phyloP scores from a whole-genome alignment of 2,888 invertebrate species.

The Argyresthia goedartella region DNA sequence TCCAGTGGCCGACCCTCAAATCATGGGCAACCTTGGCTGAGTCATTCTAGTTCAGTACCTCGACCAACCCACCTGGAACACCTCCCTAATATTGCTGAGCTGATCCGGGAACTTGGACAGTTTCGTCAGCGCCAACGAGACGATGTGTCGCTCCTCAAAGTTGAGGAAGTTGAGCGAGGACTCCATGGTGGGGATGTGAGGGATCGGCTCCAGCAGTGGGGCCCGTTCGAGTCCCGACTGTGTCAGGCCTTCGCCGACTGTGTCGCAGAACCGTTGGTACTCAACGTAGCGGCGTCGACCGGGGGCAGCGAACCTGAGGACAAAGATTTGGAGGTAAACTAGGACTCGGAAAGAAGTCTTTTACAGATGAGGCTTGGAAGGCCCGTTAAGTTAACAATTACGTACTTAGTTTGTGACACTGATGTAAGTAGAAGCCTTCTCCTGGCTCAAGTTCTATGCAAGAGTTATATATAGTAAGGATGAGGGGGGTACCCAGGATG shows the following conservation, averaged over 20 bases:
- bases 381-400: too few species aligned
- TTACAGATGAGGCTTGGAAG: not conserved
- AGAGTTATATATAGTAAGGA: too few species aligned
- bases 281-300: slow-evolving; percentile 71
- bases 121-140: slow-evolving; percentile 77
- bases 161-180: slow-evolving; percentile 76
- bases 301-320: slow-evolving; percentile 73
- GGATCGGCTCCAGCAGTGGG: slow-evolving; percentile 76
- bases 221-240: slow-evolving; percentile 75
- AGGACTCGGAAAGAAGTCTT: too few species aligned
- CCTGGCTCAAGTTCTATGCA: too few species aligned
- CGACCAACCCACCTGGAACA: slow-evolving; percentile 67
- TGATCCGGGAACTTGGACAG: slow-evolving; percentile 75
- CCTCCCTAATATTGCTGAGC: slow-evolving; percentile 76
- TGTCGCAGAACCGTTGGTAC: slow-evolving; percentile 77
- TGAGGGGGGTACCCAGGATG: not conserved
- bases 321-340: not conserved
- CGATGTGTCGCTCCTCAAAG: slow-evolving; percentile 77
- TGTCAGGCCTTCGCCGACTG: slow-evolving; percentile 78
- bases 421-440: too few species aligned
- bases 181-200: slow-evolving; percentile 77
- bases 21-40: too few species aligned
- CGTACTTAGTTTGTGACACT: too few species aligned
- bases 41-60: not conserved
- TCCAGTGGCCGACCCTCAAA: too few species aligned